Evolutionary conservation across 2,888 invertebrate genomes (phyloP).

Genomic region (Ctenicera cuprea): DNA sequence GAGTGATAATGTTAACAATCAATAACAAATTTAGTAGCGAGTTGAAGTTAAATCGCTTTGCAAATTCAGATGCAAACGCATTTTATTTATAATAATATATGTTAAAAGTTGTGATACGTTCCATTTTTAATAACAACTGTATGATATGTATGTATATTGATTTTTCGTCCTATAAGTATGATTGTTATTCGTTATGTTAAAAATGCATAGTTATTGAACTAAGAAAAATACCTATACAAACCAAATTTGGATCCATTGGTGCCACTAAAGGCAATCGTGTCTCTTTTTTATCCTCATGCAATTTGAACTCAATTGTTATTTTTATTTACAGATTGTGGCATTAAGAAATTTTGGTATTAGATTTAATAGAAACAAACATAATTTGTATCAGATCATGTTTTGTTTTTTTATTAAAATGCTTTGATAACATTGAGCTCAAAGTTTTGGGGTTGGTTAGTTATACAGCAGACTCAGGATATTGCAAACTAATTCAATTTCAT

Average conservation of each 20-base stretch:
- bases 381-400: too few relatives aligned
- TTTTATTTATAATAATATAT: constrained; percentile 50
- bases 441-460: too few relatives aligned
- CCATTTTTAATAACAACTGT: constrained; percentile 49
- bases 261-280: neutral
- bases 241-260: constrained; percentile 6
- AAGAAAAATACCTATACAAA: neutral
- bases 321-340: too few relatives aligned
- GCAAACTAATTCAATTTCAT: too few relatives aligned
- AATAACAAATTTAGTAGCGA: constrained; percentile 45
- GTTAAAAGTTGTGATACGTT: constrained; percentile 52
- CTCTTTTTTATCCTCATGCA: too few relatives aligned
- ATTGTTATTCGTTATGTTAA: constrained; percentile 46
- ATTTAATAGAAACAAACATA: too few relatives aligned
- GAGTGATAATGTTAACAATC: constrained; percentile 50
- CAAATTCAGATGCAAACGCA: constrained; percentile 36
- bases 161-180: constrained; percentile 45
- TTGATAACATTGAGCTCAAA: too few relatives aligned
- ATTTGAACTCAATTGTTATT: too few relatives aligned
- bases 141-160: constrained; percentile 42
- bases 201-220: constrained; percentile 47
- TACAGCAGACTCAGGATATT: too few relatives aligned
- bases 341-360: too few relatives aligned
- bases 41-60: constrained; percentile 45
- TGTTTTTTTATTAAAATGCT: too few relatives aligned